Percentiles rank a stretch among this genome's conserved stretches.
These are phyloP conservation scores for Dermatophagoides farinae DNA, from an alignment of 1,140 invertebrate species.

Conservation along the genomic window DNA sequence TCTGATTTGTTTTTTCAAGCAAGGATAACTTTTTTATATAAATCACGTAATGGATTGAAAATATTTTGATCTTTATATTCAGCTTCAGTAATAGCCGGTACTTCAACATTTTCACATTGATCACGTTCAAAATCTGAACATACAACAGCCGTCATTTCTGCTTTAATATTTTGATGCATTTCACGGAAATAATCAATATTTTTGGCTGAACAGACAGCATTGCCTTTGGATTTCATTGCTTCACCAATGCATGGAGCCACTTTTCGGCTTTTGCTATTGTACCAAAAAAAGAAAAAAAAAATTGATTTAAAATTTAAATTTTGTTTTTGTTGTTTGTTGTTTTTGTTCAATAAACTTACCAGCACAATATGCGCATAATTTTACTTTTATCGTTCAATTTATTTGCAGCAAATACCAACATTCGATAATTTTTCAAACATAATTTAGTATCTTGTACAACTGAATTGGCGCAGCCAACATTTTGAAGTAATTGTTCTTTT, in stretches of 20 bases:
- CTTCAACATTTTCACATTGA: background rate
- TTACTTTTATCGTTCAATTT: background rate
- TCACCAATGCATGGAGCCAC: background rate
- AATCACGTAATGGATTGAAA: too few relatives aligned
- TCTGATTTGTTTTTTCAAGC: too few relatives aligned
- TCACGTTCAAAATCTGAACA: background rate
- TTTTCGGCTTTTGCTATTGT: background rate
- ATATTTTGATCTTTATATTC: too few relatives aligned
- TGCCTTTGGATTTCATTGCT: background rate
- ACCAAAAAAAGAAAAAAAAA: background rate
- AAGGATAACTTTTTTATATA: too few relatives aligned
- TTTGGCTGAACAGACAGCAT: background rate
- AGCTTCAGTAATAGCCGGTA: background rate
- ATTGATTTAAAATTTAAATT: background rate
- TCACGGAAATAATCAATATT: background rate
- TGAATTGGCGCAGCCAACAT: background rate
- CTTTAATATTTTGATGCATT: background rate
- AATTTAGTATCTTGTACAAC: background rate
- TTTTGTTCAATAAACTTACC: background rate
- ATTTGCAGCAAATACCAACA: background rate
- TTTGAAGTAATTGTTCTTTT: background rate
- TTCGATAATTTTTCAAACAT: background rate
- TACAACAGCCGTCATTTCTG: background rate
- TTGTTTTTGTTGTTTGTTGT: background rate
- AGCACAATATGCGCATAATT: background rate